These are phyloP conservation scores for Ciconia boyciana DNA, from an alignment of 2,113 vertebrate species.

Conservation along the genomic window DNA sequence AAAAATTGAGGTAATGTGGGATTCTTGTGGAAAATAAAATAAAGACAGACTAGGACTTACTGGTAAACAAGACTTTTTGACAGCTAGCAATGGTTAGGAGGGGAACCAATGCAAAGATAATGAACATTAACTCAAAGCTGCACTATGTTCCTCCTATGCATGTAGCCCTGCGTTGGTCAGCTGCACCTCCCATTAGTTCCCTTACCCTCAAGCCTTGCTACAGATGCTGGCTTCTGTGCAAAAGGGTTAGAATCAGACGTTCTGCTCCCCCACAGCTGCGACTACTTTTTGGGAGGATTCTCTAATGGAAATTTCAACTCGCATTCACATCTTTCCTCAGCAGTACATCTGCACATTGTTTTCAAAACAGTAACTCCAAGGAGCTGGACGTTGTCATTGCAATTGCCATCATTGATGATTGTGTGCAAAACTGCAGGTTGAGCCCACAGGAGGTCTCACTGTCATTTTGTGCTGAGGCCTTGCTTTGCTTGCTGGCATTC, in stretches of 20 bases:
- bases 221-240: not conserved
- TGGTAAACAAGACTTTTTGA: not conserved
- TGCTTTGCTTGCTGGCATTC: not conserved
- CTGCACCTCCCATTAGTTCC: not conserved
- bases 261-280: fast-evolving
- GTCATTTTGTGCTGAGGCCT: not conserved
- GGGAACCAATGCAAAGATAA: not conserved
- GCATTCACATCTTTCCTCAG: not conserved
- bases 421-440: not conserved
- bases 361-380: not conserved
- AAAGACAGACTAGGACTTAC: not conserved
- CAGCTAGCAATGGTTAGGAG: not conserved
- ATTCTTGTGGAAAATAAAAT: not conserved
- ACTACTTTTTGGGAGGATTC: not conserved
- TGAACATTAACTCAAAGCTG: not conserved
- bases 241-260: not conserved
- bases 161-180: not conserved
- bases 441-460: not conserved
- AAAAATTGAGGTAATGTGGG: not conserved
- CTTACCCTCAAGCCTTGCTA: not conserved
- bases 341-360: not conserved
- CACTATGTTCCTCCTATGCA: not conserved
- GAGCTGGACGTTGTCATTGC: not conserved
- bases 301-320: not conserved
- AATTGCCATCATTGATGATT: not conserved